A percentile compares a stretch with the other conserved stretches of the same genome.
These are phyloP conservation scores for Perca fluviatilis DNA, from an alignment of 2,113 vertebrate species.

Conservation along the genomic window DNA sequence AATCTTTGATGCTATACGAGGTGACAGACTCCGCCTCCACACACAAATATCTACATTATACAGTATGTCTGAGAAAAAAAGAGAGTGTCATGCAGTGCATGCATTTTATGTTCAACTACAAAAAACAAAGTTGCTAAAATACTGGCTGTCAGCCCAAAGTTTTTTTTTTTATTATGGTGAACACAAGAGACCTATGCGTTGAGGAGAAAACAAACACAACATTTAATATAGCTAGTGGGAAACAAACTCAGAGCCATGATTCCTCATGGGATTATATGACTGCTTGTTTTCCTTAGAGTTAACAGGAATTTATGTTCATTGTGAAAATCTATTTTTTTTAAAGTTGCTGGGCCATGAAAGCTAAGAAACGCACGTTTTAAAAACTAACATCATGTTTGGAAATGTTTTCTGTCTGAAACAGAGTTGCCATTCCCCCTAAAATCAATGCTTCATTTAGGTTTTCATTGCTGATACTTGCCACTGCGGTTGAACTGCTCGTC, in stretches of 20 bases:
- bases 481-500: conserved; percentile 1
- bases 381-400: conserved; percentile 39
- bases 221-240: conserved; percentile 45
- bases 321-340: conserved; percentile 69
- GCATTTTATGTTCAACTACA: conserved; percentile 35
- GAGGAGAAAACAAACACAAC: conserved; percentile 56
- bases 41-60: conserved; percentile 5
- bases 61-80: background rate
- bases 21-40: conserved; percentile 24
- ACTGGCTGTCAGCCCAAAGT: conserved; percentile 45
- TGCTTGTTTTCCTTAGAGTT: conserved; percentile 18
- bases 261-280: conserved; percentile 35
- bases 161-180: conserved; percentile 58
- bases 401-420: conserved; percentile 31
- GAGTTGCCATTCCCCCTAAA: conserved; percentile 3
- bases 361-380: conserved; percentile 37
- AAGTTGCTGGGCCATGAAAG: conserved; percentile 34
- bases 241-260: conserved; percentile 25
- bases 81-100: background rate
- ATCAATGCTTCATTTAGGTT: conserved; percentile 49
- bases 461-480: conserved; percentile 36
- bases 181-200: conserved; percentile 49
- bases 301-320: conserved; percentile 43
- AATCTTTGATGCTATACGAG: conserved; percentile 1
- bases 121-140: conserved; percentile 22